Evolutionary conservation across 2,113 vertebrate species (phyloP), one percentile per base, ranked within the genome.

Genomic region (Cariama cristata): DNA sequence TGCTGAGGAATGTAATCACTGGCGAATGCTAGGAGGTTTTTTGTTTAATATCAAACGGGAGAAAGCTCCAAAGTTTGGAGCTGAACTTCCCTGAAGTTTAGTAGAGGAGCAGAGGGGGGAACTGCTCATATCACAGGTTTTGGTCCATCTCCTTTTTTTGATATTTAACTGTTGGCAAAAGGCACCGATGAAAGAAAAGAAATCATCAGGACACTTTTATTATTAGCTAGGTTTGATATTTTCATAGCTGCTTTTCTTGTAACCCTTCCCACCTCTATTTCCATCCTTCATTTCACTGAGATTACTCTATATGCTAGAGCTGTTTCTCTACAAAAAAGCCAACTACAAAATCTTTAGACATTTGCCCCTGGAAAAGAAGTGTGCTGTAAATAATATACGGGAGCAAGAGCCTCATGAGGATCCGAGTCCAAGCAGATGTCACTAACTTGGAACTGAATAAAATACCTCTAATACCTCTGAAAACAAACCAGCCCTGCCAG

Each of bases 161-260:
- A 52, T 91, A 86, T 90, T 97, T 94, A 63, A 63, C 63, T 75
- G 15, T 42, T 90, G 55, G 76, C 69, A 79, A 85, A 93, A 95
- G 66, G 23, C 45, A 52, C 19, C 50, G 50, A 38, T 33, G 87
- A 88, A 88, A 91, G 72, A 71, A 86, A 73, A 75, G 42, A 86
- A 90, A 93, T 93, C 12, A 71, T 79, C 77, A 60, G 49, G 60
- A 80, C 73, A 33, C 18, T 72, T 95, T 76, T 93, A 69, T 79
- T 95, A 72, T 90, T 89, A 94, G 66, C 69, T 82, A n/a, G 60
- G 38, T 81, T 50, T 95, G 81, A 28, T 96, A 88, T 91, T 95
- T 96, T 87, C 55, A 67, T 60, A 49, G 86, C 63, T 86, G 50
- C 71, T 93, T 47, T 66, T 93, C 47, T 77, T 69, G 87, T 93